Evolutionary conservation across 2,888 invertebrate genomes (phyloP).

Genomic region (Lampropteryx suffumata): DNA sequence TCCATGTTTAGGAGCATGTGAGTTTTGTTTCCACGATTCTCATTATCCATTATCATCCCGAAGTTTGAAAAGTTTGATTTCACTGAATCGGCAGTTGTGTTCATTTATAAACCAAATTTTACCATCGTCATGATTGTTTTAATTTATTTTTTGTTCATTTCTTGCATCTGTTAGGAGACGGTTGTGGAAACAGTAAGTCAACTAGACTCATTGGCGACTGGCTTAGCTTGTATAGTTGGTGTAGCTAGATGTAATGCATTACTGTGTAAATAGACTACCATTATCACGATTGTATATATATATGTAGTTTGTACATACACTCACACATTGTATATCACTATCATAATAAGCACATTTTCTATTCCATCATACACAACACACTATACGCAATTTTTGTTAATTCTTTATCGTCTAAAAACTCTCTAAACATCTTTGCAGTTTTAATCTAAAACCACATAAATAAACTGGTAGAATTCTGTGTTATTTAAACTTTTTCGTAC

Average conservation of each 20-base stretch:
- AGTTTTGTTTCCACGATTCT: constrained; percentile 27
- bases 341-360: constrained; percentile 28
- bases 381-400: constrained; percentile 20
- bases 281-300: constrained; percentile 23
- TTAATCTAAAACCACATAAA: constrained; percentile 2
- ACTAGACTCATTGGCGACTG: constrained; percentile 72
- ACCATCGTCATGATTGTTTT: constrained; percentile 70
- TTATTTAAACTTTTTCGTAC: background rate
- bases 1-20: constrained; percentile 34
- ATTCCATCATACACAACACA: constrained; percentile 21
- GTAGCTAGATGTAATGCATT: constrained; percentile 57
- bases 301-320: constrained; percentile 28
- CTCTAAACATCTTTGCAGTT: constrained; percentile 16
- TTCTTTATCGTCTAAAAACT: constrained; percentile 13
- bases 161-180: constrained; percentile 83
- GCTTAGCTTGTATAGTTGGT: constrained; percentile 71
- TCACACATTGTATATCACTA: constrained; percentile 26
- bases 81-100: constrained; percentile 56
- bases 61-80: constrained; percentile 34
- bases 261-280: constrained; percentile 35
- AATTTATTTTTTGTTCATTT: constrained; percentile 77
- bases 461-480: constrained; percentile 12
- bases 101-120: constrained; percentile 52
- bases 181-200: constrained; percentile 83
- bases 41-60: constrained; percentile 27